phyloP scores from a whole-genome alignment of 1,140 invertebrate species.

The Drosophila equinoxialis region DNA sequence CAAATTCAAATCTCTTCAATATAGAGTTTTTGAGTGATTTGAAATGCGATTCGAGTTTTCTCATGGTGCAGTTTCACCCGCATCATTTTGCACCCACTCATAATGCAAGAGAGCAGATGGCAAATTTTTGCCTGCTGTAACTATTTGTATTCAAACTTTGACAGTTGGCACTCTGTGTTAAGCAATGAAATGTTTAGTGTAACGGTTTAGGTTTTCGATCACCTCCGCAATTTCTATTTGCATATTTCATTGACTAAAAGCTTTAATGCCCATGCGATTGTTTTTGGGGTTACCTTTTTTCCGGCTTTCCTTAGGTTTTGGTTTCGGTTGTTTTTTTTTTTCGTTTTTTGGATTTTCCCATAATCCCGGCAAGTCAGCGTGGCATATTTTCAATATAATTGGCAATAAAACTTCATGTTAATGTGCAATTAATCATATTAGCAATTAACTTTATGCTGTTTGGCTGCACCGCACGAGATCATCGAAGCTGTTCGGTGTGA shows the following conservation, averaged over 20 bases:
- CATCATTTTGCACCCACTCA: conserved; percentile 64
- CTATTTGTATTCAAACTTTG: conserved; percentile 34
- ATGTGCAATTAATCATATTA: conserved; percentile 82
- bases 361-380: conserved; percentile 26
- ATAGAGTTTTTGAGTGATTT: conserved; percentile 75
- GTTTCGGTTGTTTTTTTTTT: conserved; percentile 18
- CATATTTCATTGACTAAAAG: neutral
- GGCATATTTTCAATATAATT: conserved; percentile 79
- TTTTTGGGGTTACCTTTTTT: neutral
- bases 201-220: neutral
- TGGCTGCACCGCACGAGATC: conserved; percentile 72
- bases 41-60: conserved; percentile 69
- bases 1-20: conserved; percentile 67
- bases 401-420: conserved; percentile 82
- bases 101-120: conserved; percentile 41
- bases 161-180: neutral
- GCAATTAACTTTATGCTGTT: conserved; percentile 82
- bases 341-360: conserved; percentile 45
- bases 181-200: neutral
- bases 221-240: neutral
- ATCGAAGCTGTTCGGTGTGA: conserved; percentile 47
- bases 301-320: conserved; percentile 2
- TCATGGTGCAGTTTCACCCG: conserved; percentile 51
- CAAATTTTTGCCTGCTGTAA: conserved; percentile 59
- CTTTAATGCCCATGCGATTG: neutral